These are phyloP conservation scores for Enteromius radiatus DNA, from an alignment of 2,797 vertebrate genomes.

Conservation along the genomic window DNA sequence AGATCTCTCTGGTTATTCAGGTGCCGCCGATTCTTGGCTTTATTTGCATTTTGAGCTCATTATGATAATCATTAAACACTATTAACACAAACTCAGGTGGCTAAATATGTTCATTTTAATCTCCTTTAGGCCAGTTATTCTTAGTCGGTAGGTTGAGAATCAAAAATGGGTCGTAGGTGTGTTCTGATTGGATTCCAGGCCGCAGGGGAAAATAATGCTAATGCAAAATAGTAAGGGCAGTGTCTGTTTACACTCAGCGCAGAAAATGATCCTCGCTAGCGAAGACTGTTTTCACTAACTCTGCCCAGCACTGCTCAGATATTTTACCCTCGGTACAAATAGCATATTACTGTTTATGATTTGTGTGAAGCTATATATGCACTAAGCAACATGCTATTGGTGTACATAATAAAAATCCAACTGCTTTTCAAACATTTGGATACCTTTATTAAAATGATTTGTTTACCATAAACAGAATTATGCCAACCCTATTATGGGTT, in stretches of 20 bases:
- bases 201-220: neutral
- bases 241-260: constrained; percentile 2
- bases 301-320: neutral
- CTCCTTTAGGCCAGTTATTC: constrained; percentile 14
- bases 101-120: neutral
- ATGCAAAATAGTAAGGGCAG: neutral
- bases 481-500: too few relatives aligned
- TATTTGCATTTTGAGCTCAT: constrained; percentile 7
- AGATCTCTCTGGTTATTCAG: constrained; percentile 18
- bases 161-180: neutral
- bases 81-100: neutral
- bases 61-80: neutral
- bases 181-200: constrained; percentile 2
- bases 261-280: neutral
- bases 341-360: neutral
- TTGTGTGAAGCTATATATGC: neutral
- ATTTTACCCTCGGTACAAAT: neutral
- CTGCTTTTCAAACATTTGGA: neutral
- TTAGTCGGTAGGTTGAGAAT: neutral
- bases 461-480: neutral
- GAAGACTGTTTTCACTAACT: neutral
- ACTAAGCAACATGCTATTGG: neutral
- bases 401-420: neutral
- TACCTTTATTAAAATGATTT: neutral
- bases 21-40: neutral